Base-by-base conservation (phyloP, 2,888 invertebrate species). In the Carpatolechia fugitivella region DNA sequence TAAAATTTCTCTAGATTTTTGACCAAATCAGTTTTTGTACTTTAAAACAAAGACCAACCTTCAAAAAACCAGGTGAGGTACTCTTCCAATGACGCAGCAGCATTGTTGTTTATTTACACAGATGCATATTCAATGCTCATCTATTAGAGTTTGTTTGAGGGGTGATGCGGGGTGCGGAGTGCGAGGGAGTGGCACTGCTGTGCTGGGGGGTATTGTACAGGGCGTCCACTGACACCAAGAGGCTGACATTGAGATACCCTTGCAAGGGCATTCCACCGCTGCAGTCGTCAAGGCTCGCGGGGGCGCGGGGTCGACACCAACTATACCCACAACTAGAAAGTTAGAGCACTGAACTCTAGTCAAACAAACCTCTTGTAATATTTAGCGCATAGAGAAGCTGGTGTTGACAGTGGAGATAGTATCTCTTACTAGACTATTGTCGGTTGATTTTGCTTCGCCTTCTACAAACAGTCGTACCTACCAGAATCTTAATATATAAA, bases 231-330 rank as follows among this genome's bases (percentile, higher is more conserved):
- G 76, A 74, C 80, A 85, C 80, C 82, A 73, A 80, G 75, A 83
- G 78, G 76, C 82, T 80, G 87, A 82, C 87, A 82, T 89, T 89
- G 76, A 78, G 78, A 72, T 82, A 82, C 82, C 88, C 88, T 86
- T 80, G 78, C 78, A 81, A 80, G 87, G 87, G 82, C 85, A 81
- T 82, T 86, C 80, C 83, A 78, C 85, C 77, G 72, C 70, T 80
- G 84, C 85, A 85, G 78, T 78, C 72, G 72, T 76, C 78, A 79
- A 84, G 81, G 81, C 70, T 69, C 69, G 66, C 58, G 62, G 63
- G 52, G 63, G 62, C 64, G 59, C 65, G 63, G 54, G 56, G 24
- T 24, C 30, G 33, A 40, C 52, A 18, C 55, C 30, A 38, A 29
- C 44, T 53, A 46, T 47, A 54, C 44, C 40, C 56, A 31, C 24